phyloP scores from a whole-genome alignment of 2,888 invertebrate genomes.

The Dichetophora obliterata region DNA sequence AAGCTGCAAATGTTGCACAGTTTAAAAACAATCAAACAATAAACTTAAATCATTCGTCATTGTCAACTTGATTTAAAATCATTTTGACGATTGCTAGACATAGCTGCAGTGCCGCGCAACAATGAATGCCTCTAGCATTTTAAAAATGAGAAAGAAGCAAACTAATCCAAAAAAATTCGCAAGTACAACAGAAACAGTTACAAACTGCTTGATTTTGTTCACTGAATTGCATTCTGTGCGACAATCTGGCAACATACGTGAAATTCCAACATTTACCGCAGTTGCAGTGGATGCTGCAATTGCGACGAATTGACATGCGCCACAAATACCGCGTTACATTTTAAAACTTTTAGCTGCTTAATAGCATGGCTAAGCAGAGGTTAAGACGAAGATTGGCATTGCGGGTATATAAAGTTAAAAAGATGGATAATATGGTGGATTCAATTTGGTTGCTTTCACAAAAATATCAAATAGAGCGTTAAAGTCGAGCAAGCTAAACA shows the following conservation, averaged over 20 bases:
- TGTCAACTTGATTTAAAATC: constrained; percentile 44
- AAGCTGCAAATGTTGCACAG: constrained; percentile 1
- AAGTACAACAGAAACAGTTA: constrained; percentile 23
- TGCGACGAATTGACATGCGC: constrained; percentile 59
- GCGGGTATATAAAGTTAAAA: no score
- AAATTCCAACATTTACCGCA: constrained; percentile 58
- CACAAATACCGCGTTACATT: constrained; percentile 58
- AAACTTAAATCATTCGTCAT: constrained; percentile 44
- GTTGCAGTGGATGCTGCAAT: constrained; percentile 3
- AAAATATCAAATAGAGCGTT: no score
- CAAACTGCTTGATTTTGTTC: background rate
- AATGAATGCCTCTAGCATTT: background rate
- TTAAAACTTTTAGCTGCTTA: no score
- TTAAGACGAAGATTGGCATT: no score
- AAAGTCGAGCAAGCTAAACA: no score
- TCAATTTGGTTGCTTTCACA: no score
- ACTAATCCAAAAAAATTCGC: background rate
- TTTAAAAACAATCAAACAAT: constrained; percentile 35
- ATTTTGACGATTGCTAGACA: constrained; percentile 43
- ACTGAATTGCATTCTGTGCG: constrained; percentile 9
- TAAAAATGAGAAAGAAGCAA: background rate
- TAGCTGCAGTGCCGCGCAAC: constrained; percentile 40
- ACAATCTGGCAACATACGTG: constrained; percentile 55
- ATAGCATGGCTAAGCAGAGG: no score
- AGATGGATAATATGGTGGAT: no score